A percentile compares a stretch with the other conserved stretches of the same genome.
Evolutionary conservation across 2,113 vertebrate genomes (phyloP).

Genomic region (Limanda limanda): DNA sequence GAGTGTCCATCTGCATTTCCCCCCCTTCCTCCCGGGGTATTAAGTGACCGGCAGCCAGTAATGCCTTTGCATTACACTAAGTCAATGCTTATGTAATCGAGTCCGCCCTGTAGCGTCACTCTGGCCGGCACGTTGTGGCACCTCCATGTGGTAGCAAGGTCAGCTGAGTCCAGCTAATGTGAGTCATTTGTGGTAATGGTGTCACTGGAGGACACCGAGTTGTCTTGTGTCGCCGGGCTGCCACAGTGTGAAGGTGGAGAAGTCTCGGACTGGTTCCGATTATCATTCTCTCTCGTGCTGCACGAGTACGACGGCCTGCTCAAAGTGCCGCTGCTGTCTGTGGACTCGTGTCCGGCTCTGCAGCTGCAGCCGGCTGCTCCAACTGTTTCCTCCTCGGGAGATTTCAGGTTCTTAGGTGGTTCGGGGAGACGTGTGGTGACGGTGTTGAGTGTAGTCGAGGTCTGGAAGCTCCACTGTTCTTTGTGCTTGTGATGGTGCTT

Average conservation of each 20-base stretch:
- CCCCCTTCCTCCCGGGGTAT: conserved; percentile 32
- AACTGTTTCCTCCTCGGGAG: neutral
- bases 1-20: conserved; percentile 22
- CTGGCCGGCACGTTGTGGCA: conserved; percentile 53
- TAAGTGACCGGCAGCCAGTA: conserved; percentile 34
- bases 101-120: conserved; percentile 25
- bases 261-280: conserved; percentile 20
- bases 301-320: conserved; percentile 20
- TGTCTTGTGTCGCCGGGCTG: conserved; percentile 72
- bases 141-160: conserved; percentile 40
- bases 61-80: conserved; percentile 34
- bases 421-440: conserved; percentile 23
- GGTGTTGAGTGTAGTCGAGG: conserved; percentile 11
- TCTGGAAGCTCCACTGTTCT: conserved; percentile 20
- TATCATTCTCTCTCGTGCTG: conserved; percentile 25
- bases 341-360: conserved; percentile 37
- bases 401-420: conserved; percentile 19
- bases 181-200: conserved; percentile 42
- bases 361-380: neutral
- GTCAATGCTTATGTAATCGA: conserved; percentile 47
- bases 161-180: conserved; percentile 42
- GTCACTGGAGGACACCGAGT: conserved; percentile 75
- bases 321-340: conserved; percentile 22
- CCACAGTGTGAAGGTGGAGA: conserved; percentile 39
- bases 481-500: conserved; percentile 34